Base-by-base conservation (phyloP, 2,113 vertebrate species). In the Propithecus coquereli region DNA sequence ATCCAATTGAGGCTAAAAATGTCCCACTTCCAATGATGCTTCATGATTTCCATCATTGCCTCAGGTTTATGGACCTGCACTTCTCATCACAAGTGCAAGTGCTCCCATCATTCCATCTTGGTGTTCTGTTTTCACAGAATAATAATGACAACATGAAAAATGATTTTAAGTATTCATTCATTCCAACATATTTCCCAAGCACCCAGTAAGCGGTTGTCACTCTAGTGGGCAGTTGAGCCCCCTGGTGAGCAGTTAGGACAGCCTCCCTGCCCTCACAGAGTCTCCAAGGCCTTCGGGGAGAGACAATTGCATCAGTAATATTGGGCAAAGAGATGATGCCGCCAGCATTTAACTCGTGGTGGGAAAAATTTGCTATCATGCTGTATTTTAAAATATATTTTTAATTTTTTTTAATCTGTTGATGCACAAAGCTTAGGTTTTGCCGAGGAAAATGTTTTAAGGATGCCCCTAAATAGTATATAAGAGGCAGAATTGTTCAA, bases 1-100 rank as follows among this genome's bases (percentile, higher is more conserved):
- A 92, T 76, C 93, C 85, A 74, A 11, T 40, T 37, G 86, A 83
- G 43, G 79, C 77, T 96, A 83, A 94, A 92, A 61, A 34, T 83
- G 59, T 61, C 59, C 32, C 30, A 8, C 54, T 91, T 82, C 73
- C 43, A 85, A 3, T 4, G 16, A 10, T n/a, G 77, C 70, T 73
- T 95, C 47, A 59, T 52, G 66, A 63, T 61, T 81, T 66, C 52
- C 47, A 1, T 80, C 88, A 40, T 84, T 50, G 70, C 71, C 37
- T 65, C 3, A 37, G 57, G 18, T 83, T 50, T 54, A 74, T 59
- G 82, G 77, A 20, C 37, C 77, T 45, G 45, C 1, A 11, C 16
- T 74, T 85, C 70, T 73, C 61, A 65, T 87, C 68, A 79, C 22
- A 86, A 47, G 65, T 87, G 57, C 11, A 13, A 85, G 40, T 54